These are phyloP conservation scores for Drosophila rufa DNA, from an alignment of 1,140 invertebrate species.

Conservation along the genomic window DNA sequence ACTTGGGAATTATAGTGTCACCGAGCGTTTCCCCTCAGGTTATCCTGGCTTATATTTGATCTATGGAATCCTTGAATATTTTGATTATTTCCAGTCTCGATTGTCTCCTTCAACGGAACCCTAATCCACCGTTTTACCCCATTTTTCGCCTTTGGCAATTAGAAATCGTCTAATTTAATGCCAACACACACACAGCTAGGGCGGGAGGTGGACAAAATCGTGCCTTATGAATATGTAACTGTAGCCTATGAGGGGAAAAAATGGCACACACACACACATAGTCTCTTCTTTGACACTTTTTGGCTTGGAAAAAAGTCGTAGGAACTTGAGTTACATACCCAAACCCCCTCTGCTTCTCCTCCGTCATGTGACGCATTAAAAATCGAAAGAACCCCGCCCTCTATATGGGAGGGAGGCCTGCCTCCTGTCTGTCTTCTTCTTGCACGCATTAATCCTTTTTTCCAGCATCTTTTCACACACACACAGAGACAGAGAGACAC, in stretches of 20 bases:
- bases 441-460: conserved; percentile 80
- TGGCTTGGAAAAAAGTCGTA: conserved; percentile 3
- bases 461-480: conserved; percentile 77
- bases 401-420: too few relatives aligned
- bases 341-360: background rate
- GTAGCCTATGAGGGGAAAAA: conserved; percentile 43
- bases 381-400: conserved; percentile 58
- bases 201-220: background rate
- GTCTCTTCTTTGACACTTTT: conserved; percentile 75
- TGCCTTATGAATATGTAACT: conserved; percentile 43
- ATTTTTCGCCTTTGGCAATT: conserved; percentile 54
- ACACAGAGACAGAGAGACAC: conserved; percentile 11
- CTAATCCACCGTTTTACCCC: background rate
- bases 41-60: background rate
- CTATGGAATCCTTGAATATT: background rate
- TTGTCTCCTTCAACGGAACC: background rate
- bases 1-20: background rate
- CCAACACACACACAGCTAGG: conserved; percentile 28
- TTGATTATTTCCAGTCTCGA: background rate
- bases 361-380: conserved; percentile 78
- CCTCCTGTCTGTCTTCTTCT: conserved; percentile 49
- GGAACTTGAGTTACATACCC: conserved; percentile 37
- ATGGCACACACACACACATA: conserved; percentile 3
- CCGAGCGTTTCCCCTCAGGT: background rate
- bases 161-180: conserved; percentile 70